phyloP scores from a whole-genome alignment of 2,888 invertebrate genomes.

The Cantharis flavilabris region DNA sequence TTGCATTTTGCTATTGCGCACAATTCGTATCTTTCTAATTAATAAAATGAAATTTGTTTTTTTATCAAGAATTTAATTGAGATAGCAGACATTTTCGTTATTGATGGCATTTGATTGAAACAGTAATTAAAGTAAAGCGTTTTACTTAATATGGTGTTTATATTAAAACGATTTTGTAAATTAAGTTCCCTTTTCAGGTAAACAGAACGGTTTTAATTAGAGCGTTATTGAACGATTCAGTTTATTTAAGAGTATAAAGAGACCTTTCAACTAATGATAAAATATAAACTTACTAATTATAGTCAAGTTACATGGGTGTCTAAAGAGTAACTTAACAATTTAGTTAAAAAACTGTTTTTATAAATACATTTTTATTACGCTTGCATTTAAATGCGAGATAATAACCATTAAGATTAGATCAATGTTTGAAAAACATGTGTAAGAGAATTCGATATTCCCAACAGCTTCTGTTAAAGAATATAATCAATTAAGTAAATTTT shows the following conservation, averaged over 20 bases:
- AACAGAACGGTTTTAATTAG: background rate
- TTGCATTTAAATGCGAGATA: background rate
- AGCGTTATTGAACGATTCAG: background rate
- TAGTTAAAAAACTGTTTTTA: background rate
- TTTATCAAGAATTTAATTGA: background rate
- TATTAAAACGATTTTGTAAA: background rate
- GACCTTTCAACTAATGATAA: background rate
- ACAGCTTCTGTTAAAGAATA: background rate
- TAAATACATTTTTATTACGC: background rate
- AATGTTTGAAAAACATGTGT: background rate
- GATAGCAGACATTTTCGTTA: background rate
- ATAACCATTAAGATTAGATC: background rate
- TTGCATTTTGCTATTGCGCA: too few species aligned
- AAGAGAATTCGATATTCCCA: background rate
- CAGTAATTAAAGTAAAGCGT: background rate
- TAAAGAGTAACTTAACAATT: background rate
- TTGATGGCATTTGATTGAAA: background rate
- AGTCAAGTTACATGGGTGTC: background rate
- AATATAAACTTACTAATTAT: background rate
- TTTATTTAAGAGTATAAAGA: conserved; percentile 1
- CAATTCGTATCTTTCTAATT: background rate
- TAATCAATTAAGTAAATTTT: background rate
- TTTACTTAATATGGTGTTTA: background rate
- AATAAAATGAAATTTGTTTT: background rate
- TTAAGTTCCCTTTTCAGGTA: background rate